Percentiles rank a stretch among this genome's conserved stretches.
Evolutionary conservation across 2,888 invertebrate species (phyloP).

Genomic region (Oxycera nigricornis): DNA sequence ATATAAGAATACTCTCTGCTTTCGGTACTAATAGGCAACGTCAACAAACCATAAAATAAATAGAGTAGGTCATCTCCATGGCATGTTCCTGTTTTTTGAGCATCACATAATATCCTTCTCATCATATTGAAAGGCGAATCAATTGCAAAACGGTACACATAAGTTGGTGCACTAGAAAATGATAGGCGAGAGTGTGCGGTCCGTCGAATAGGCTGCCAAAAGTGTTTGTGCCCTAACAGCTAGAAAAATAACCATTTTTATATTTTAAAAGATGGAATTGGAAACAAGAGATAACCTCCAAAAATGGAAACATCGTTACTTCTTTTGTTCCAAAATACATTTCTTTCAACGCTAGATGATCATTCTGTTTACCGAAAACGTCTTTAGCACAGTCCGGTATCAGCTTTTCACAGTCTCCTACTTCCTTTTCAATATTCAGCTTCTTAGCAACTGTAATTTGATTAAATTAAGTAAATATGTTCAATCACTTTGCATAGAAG

Average conservation of each 20-base stretch:
- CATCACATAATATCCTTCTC: conserved; percentile 58
- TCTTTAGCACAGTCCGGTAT: conserved; percentile 57
- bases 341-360: conserved; percentile 60
- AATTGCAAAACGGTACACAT: conserved; percentile 59
- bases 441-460: conserved; percentile 21
- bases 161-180: conserved; percentile 55
- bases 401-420: conserved; percentile 56
- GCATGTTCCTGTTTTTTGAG: conserved; percentile 57
- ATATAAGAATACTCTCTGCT: conserved; percentile 59
- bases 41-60: conserved; percentile 58
- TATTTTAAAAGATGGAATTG: background rate
- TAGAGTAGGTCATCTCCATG: conserved; percentile 61
- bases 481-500: no score
- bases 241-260: conserved; percentile 44
- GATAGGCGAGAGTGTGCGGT: conserved; percentile 55
- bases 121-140: conserved; percentile 60
- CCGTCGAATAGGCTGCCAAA: conserved; percentile 61
- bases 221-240: conserved; percentile 59
- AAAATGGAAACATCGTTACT: conserved; percentile 58
- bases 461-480: no score
- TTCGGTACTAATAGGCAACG: conserved; percentile 55
- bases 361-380: conserved; percentile 50
- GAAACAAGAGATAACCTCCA: conserved; percentile 51
- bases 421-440: conserved; percentile 40
- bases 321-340: conserved; percentile 62